Base-by-base conservation (phyloP, 1,140 invertebrate species). In the Trichoplusia ni region DNA sequence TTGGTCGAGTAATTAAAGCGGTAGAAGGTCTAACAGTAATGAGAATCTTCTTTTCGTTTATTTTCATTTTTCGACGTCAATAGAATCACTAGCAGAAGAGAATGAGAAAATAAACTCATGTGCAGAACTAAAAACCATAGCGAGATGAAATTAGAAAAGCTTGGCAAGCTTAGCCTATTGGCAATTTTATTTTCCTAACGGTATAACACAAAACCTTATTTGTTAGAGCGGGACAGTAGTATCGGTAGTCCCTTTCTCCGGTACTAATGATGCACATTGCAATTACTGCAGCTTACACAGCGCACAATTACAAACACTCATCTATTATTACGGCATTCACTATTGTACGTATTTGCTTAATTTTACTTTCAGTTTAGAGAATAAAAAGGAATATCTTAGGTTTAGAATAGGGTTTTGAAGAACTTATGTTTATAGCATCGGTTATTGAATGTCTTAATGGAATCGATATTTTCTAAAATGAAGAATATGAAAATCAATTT, bases 241-340 rank as follows among this genome's bases (percentile, higher is more conserved):
- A 14, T 54, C 33, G 31, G 9, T 27, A 1, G 4, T 54, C 35
- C 27, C 21, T 27, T 25, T 25, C 33, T 16, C 38, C 46, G 19
- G 63, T 61, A 64, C 72, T 77, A 77, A 77, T 77, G 75, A 75
- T 67, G 67, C 72, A 71, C 66, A 65, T 61, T 73, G 73, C 66
- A 75, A 73, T 78, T 73, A 73, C 61, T 59, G 51, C 47, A 66
- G 69, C 67, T 70, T 67, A 70, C 64, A 47, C 35, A 13, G 58
- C 64, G 46, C 44, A 64, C 60, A 64, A 62, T 71, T 64, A 67
- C 59, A 70, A 70, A 72, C 58, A 54, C 35, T 35, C 69, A 73
- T 71, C 62, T 69, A 67, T 69, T 75, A 77, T 75, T 75, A 78
- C 44, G 54, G 13, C 33, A 33, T 46, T 44, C 37, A 18, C 38